phyloP scores from a whole-genome alignment of 2,888 invertebrate species.

The Eubasilissa splendida region DNA sequence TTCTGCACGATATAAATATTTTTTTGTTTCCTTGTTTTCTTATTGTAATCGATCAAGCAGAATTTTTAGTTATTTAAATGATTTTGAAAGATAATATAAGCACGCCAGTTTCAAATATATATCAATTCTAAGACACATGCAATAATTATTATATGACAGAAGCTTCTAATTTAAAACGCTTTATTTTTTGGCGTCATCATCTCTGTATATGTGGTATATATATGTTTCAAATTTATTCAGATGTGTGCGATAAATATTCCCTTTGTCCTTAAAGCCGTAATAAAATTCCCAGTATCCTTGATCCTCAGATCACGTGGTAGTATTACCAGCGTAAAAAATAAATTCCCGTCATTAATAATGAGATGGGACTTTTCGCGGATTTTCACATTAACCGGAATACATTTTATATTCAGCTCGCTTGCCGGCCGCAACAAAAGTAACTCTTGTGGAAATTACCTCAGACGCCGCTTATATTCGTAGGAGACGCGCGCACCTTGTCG shows the following conservation, averaged over 20 bases:
- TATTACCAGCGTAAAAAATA: conserved; percentile 54
- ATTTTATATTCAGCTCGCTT: conserved; percentile 57
- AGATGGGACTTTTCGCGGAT: conserved; percentile 47
- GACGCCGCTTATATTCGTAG: conserved; percentile 49
- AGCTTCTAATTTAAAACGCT: no score
- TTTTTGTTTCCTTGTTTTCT: no score
- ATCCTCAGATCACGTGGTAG: conserved; percentile 36
- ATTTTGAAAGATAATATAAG: background rate
- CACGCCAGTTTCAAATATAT: no score
- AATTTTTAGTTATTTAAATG: background rate
- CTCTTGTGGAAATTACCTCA: conserved; percentile 57
- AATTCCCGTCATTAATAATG: conserved; percentile 56
- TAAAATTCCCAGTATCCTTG: background rate
- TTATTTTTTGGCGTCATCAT: no score
- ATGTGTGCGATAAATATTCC: no score
- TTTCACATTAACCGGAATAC: conserved; percentile 53
- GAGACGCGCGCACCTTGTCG: conserved; percentile 51
- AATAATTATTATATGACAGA: no score
- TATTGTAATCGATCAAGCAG: background rate
- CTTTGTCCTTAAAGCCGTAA: no score
- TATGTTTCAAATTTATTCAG: no score
- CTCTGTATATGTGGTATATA: no score
- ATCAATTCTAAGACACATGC: no score
- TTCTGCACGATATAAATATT: no score
- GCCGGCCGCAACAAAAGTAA: conserved; percentile 55